Percentiles rank a stretch among this genome's conserved stretches.
phyloP scores from a whole-genome alignment of 2,113 vertebrate genomes.

The Sisor rabdophorus region DNA sequence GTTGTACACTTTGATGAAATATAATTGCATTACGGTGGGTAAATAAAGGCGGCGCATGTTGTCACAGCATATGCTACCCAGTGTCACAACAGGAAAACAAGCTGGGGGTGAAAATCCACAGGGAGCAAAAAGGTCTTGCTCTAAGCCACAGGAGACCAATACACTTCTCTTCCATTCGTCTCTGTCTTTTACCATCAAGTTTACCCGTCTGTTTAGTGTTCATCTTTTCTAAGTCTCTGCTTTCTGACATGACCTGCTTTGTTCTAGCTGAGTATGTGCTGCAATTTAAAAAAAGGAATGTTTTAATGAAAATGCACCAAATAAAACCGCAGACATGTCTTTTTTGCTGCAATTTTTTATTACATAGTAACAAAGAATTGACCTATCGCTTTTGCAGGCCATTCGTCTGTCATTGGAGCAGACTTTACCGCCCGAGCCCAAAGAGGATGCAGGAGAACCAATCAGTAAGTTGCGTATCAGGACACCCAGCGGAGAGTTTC shows the following conservation, averaged over 20 bases:
- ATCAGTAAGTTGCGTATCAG: slow-evolving; percentile 93
- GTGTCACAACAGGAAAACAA: slow-evolving; percentile 87
- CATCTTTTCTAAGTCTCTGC: slow-evolving; percentile 21
- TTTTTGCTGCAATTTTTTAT: neutral
- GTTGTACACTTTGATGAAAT: slow-evolving; percentile 94
- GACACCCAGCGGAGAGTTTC: slow-evolving; percentile 92
- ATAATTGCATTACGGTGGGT: slow-evolving; percentile 92
- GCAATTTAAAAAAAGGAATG: neutral
- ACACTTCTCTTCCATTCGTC: slow-evolving; percentile 26
- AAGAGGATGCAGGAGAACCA: slow-evolving; percentile 82
- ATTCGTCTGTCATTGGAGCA: slow-evolving; percentile 95
- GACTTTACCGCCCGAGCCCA: slow-evolving; percentile 86
- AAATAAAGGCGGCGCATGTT: slow-evolving; percentile 93
- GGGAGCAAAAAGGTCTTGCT: slow-evolving; percentile 57
- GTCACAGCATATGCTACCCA: slow-evolving; percentile 84
- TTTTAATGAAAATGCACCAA: neutral
- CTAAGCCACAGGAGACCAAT: slow-evolving; percentile 54
- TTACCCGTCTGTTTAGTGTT: slow-evolving; percentile 16
- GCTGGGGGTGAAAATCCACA: slow-evolving; percentile 55
- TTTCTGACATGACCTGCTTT: neutral
- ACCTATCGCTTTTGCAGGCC: slow-evolving; percentile 70
- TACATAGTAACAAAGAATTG: slow-evolving; percentile 32
- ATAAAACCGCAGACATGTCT: no score
- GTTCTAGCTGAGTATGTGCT: neutral
- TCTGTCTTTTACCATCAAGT: neutral